Conservation (phyloP, 2,888 invertebrate species). For the Zaprionus lineosus region DNA sequence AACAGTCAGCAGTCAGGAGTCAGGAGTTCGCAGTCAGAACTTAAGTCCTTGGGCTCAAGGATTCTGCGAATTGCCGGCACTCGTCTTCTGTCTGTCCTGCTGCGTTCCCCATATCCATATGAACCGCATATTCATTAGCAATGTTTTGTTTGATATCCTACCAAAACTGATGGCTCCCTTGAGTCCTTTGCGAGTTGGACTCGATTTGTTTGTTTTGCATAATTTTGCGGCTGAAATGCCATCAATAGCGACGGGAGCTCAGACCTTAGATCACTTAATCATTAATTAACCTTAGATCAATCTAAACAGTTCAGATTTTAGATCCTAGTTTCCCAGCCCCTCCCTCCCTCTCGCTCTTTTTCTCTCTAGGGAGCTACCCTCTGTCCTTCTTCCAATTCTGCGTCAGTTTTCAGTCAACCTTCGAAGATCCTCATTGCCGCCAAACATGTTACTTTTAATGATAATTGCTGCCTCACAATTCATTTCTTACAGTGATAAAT, state of each 20-base stretch:
- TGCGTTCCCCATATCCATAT: constrained; percentile 39
- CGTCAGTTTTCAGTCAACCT: not conserved
- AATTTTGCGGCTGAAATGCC: constrained; percentile 31
- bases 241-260: constrained; percentile 48
- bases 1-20: constrained; percentile 13
- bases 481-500: constrained; percentile 79
- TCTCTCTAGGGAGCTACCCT: constrained; percentile 23
- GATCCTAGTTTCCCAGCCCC: too few species aligned
- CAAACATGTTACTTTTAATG: constrained; percentile 78
- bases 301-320: constrained; percentile 21
- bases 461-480: constrained; percentile 78
- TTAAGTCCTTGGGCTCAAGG: too few species aligned
- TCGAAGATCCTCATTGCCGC: constrained; percentile 12
- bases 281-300: constrained; percentile 68
- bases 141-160: constrained; percentile 29
- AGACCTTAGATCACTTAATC: constrained; percentile 41
- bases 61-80: constrained; percentile 65
- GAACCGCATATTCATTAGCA: constrained; percentile 69
- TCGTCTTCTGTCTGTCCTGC: constrained; percentile 52
- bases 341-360: not conserved
- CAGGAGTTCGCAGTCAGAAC: not conserved
- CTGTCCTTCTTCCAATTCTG: not conserved
- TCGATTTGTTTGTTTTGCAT: constrained; percentile 54
- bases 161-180: constrained; percentile 19
- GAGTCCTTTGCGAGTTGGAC: constrained; percentile 10